Percentiles rank a stretch among this genome's conserved stretches.
phyloP scores from a whole-genome alignment of 2,888 invertebrate genomes.

The Bombylius major region DNA sequence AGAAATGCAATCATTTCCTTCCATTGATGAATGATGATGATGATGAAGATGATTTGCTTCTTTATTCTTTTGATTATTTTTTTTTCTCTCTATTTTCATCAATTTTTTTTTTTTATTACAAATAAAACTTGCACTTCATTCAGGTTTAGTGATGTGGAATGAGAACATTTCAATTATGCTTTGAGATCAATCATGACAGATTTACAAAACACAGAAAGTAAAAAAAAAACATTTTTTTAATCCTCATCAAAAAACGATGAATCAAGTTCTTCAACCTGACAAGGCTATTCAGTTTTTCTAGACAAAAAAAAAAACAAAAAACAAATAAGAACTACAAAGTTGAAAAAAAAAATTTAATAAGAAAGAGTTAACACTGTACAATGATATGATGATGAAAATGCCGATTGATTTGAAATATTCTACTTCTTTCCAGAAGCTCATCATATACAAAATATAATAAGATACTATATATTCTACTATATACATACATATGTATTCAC shows the following conservation, averaged over 20 bases:
- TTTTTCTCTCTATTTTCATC: too few relatives aligned
- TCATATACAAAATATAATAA: too few relatives aligned
- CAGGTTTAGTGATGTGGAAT: background rate
- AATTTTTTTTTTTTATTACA: background rate
- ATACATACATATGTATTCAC: background rate
- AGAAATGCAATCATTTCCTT: background rate
- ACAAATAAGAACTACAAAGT: background rate
- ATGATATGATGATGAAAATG: too few relatives aligned
- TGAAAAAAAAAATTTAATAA: background rate
- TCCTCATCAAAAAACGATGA: slow-evolving; percentile 1
- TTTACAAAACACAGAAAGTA: background rate
- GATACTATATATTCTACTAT: too few relatives aligned
- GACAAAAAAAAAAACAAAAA: background rate
- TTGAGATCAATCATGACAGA: background rate
- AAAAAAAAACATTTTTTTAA: background rate
- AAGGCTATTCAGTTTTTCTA: slow-evolving; percentile 1
- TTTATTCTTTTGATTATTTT: too few relatives aligned
- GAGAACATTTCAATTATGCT: background rate
- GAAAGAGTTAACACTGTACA: too few relatives aligned
- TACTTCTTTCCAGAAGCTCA: too few relatives aligned
- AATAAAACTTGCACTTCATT: background rate
- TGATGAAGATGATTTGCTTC: too few relatives aligned
- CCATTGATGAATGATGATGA: background rate
- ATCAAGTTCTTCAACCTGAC: slow-evolving; percentile 6
- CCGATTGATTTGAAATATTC: too few relatives aligned